These are phyloP conservation scores for Lacerta agilis DNA, from an alignment of 2,797 vertebrate genomes.

Conservation along the genomic window DNA sequence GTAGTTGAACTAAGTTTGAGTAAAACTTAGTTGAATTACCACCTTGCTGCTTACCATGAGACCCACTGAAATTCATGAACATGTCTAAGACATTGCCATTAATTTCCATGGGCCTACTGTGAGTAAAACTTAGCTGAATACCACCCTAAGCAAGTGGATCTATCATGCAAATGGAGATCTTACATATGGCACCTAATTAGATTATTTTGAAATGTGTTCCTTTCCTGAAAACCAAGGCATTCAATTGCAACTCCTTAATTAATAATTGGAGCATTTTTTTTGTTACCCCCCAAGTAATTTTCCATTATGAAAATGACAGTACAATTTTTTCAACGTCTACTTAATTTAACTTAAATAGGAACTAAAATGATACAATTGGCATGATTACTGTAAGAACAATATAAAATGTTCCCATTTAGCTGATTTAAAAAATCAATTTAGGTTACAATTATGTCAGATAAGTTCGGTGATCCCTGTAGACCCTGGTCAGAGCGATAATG, in stretches of 20 bases:
- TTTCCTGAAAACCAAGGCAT: neutral
- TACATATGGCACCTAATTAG: neutral
- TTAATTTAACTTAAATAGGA: neutral
- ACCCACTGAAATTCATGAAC: neutral
- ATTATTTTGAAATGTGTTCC: neutral
- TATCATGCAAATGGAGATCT: neutral
- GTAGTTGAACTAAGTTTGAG: no score
- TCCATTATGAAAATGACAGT: constrained; percentile 4
- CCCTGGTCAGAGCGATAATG: constrained; percentile 18
- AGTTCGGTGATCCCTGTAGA: constrained; percentile 22
- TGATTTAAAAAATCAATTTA: constrained; percentile 40
- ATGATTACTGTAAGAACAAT: constrained; percentile 20
- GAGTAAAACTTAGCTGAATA: no score
- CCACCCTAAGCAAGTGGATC: neutral
- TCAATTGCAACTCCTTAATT: neutral
- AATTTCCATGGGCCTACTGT: no score
- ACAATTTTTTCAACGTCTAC: neutral
- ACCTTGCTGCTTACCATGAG: no score
- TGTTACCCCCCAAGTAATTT: neutral
- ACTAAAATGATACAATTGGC: neutral
- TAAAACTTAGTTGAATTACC: no score
- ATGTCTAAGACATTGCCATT: no score
- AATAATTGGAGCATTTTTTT: neutral
- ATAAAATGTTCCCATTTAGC: constrained; percentile 10
- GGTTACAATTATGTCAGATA: constrained; percentile 31